These are phyloP conservation scores for Drosophila grimshawi DNA, from an alignment of 1,140 invertebrate species.

Conservation along the genomic window DNA sequence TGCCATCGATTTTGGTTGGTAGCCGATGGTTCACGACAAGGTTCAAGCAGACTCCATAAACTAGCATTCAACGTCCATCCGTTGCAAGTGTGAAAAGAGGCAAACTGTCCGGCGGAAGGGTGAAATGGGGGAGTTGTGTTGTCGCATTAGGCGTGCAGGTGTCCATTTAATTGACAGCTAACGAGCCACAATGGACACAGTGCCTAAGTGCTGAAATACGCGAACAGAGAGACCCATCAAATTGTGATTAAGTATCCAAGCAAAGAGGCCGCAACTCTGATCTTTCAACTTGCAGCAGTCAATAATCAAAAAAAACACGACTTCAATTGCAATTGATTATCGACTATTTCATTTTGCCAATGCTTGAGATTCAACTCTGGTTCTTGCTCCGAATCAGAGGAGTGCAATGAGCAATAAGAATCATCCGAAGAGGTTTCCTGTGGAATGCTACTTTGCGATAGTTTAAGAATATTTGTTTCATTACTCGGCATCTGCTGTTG, in stretches of 20 bases:
- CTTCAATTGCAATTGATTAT: neutral
- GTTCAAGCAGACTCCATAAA: constrained; percentile 42
- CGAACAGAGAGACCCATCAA: constrained; percentile 55
- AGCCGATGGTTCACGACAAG: constrained; percentile 41
- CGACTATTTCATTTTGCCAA: neutral
- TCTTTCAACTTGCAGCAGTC: constrained; percentile 6
- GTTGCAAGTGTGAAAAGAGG: constrained; percentile 49
- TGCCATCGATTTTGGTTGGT: constrained; percentile 45
- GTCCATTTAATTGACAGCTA: constrained; percentile 79
- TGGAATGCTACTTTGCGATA: too few species aligned
- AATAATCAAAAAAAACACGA: constrained; percentile 5
- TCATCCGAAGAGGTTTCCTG: too few species aligned
- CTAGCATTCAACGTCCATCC: constrained; percentile 8
- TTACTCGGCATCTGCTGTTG: too few species aligned
- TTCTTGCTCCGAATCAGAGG: neutral
- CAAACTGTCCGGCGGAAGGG: constrained; percentile 13
- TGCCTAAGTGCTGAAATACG: constrained; percentile 27
- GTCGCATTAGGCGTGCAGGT: constrained; percentile 76
- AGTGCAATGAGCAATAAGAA: too few species aligned
- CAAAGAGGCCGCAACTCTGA: neutral
- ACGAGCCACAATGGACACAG: constrained; percentile 58
- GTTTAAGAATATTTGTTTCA: too few species aligned
- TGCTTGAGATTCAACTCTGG: neutral
- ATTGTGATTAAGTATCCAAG: constrained; percentile 67
- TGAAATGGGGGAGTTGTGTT: constrained; percentile 22